Evolutionary conservation across 2,113 vertebrate species (phyloP).

Genomic region (Rostratula benghalensis): DNA sequence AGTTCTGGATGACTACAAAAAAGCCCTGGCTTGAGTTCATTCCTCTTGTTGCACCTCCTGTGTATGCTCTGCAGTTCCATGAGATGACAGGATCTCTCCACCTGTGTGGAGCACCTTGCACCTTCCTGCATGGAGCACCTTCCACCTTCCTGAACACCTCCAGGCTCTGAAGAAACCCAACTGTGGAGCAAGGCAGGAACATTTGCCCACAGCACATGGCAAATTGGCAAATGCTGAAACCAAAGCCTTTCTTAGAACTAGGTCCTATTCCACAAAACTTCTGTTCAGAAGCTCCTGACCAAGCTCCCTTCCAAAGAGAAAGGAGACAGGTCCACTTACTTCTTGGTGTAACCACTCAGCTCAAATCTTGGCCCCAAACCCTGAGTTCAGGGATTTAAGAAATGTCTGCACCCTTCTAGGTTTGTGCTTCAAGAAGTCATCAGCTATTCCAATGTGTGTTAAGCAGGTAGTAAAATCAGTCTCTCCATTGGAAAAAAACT

Average conservation of each 20-base stretch:
- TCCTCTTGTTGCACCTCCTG: background rate
- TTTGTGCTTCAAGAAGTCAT: background rate
- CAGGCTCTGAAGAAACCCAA: background rate
- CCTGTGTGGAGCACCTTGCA: background rate
- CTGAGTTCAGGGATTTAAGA: background rate
- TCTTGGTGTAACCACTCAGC: background rate
- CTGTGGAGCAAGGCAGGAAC: background rate
- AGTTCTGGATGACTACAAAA: background rate
- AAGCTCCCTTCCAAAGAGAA: background rate
- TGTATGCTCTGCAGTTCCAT: rapidly evolving
- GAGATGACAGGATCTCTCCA: background rate
- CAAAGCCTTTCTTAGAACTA: background rate
- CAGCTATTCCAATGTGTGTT: background rate
- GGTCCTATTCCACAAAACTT: background rate
- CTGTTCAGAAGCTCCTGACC: background rate
- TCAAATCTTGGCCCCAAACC: background rate
- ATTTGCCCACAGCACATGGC: background rate
- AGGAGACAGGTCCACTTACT: background rate
- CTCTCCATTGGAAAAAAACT: background rate
- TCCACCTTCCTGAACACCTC: background rate
- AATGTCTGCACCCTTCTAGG: background rate
- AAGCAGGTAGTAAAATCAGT: background rate
- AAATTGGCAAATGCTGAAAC: background rate
- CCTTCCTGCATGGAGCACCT: background rate
- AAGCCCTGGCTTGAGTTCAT: background rate